Evolutionary conservation across 2,113 vertebrate genomes (phyloP).

Genomic region (Scytalopus superciliaris): DNA sequence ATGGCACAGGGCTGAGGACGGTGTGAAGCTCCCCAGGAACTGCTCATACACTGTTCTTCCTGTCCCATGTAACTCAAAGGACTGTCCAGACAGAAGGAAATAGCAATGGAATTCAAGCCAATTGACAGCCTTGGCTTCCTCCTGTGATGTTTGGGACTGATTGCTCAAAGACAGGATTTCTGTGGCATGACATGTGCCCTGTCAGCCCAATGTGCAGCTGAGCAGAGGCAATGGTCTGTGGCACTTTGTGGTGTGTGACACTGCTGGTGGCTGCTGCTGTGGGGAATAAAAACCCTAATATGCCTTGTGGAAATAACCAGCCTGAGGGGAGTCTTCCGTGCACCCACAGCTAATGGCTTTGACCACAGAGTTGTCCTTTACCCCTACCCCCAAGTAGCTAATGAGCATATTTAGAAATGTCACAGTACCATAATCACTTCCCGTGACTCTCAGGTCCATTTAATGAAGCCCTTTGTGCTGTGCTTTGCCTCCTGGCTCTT

Average conservation of each 20-base stretch:
- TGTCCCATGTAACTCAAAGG: neutral
- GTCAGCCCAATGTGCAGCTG: neutral
- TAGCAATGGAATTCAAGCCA: neutral
- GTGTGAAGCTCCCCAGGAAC: neutral
- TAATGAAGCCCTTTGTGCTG: conserved; percentile 16
- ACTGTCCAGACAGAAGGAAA: neutral
- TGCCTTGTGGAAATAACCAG: neutral
- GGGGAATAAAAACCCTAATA: fast-evolving
- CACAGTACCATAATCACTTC: conserved; percentile 7
- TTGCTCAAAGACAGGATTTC: neutral
- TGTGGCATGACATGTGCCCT: neutral
- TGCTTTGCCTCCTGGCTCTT: conserved; percentile 1
- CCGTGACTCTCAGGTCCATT: neutral
- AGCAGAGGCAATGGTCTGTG: neutral
- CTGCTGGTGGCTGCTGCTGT: neutral
- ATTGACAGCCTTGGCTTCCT: neutral
- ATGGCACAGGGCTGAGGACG: neutral
- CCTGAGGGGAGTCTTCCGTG: neutral
- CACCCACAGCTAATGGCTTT: neutral
- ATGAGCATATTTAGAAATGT: conserved; percentile 39
- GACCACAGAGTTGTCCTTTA: neutral
- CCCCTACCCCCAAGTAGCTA: neutral
- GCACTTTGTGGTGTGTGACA: neutral
- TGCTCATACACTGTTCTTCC: neutral
- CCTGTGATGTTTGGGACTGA: fast-evolving